Evolutionary conservation across 2,888 invertebrate species (phyloP), one percentile per base, ranked within the genome.

Genomic region (Leptogaster cylindrica): DNA sequence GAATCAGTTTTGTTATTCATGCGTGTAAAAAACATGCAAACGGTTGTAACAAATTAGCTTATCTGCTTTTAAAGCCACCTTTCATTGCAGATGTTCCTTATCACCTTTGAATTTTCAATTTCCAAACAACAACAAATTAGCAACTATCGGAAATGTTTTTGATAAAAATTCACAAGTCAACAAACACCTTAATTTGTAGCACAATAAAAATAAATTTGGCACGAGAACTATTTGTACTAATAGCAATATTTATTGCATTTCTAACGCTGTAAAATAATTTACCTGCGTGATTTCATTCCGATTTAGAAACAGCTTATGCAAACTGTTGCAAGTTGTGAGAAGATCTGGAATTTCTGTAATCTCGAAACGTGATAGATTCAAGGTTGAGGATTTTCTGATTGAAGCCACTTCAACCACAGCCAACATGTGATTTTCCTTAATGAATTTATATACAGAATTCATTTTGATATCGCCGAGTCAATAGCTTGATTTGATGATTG

Each of bases 381-480:
- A 79, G 69, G 84, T 82, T 66, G 84, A 84, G 41, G 86, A 83
- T 77, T 85, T 86, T 74, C 85, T 85, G 28, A 79, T 80, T 67
- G 85, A 82, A 7, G 86, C 87, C 75, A 86, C 84, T 81, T 89
- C 89, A 73, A 89, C 87, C 72, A 87, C 83, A 33, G 88, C 87
- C 74, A 88, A 77, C 75, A 88, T 86, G 75, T 88, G 86, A 77
- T 88, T 87, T 79, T 86, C 85, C 79, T 87, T 87, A 75, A 89
- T 85, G 79, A 87, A 89, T 80, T 88, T 85, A 78, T 87, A 84
- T 74, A 89, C 83, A 75, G 83, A 84, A 83, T 87, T 87, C 87
- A 87, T 87, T 27, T 41, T 18, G 8, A 27, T 8, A 28, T 31
- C 39, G 25, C 28, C 8, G 6, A 0, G 20, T 61, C 18, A 14